Base-by-base conservation (phyloP, 2,113 vertebrate genomes). In the Sphaerodactylus townsendi region DNA sequence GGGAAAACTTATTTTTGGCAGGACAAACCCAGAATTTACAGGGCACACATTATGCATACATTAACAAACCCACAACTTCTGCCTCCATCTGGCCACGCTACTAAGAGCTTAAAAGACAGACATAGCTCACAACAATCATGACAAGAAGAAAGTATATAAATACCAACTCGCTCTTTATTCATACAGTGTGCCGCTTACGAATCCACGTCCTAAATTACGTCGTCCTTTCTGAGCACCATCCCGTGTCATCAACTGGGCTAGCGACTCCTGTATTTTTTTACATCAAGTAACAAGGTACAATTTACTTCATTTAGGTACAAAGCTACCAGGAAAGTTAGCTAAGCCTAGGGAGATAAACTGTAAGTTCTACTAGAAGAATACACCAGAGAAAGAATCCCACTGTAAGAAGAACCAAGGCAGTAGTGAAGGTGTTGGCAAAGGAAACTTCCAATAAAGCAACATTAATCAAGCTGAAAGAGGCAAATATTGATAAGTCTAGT, bases 161-260 rank as follows among this genome's bases (percentile, higher is more conserved):
- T 94, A 96, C 94, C 92, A 68, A 95, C 94, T 95, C 89, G 92
- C 95, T 95, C 94, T 96, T 94, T 94, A 95, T 94, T 92, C 94
- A 95, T 95, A 95, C 94, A 95, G 94, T 96, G 93, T 95, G 94
- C 94, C 89, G 90, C 93, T 96, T 96, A 96, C 53, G 91, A 96
- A 90, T 95, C 95, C 94, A 92, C 90, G 83, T 95, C 95, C 94
- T 96, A 96, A 96, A 95, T 95, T 92, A 95, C 66, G 86, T 82
- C 95, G 92, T 87, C 89, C 84, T 94, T 95, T 95, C 95, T 96
- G 94, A 95, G 93, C 83, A 95, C 94, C 93, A 94, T 94, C 95
- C 86, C 77, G 94, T n/a, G n/a, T 93, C 95, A 96, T 85, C 94
- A 96, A 95, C 92, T 95, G 95, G 95, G 94, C 96, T 96, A 96